These are phyloP conservation scores for Pantala flavescens DNA, from an alignment of 1,140 invertebrate species.

Conservation along the genomic window DNA sequence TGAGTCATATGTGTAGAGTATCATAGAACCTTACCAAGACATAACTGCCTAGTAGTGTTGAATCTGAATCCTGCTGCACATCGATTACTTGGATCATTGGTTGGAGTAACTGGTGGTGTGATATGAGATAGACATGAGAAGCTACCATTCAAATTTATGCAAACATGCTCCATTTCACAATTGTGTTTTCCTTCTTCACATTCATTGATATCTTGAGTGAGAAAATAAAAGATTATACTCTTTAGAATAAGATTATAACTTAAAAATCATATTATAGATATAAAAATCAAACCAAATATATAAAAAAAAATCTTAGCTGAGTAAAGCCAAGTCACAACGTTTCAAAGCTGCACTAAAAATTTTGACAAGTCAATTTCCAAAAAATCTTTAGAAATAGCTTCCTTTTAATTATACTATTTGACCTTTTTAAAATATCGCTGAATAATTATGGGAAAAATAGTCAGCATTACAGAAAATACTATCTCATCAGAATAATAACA, in stretches of 20 bases:
- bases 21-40: conserved; percentile 23
- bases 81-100: neutral
- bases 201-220: conserved; percentile 38
- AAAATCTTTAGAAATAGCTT: too few relatives aligned
- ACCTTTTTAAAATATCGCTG: too few relatives aligned
- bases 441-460: too few relatives aligned
- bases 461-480: too few relatives aligned
- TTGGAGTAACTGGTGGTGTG: neutral
- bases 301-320: neutral
- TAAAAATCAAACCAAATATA: neutral
- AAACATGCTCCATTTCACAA: conserved; percentile 31
- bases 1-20: too few relatives aligned
- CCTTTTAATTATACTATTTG: too few relatives aligned
- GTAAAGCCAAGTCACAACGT: too few relatives aligned
- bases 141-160: conserved; percentile 19
- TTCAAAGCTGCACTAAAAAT: too few relatives aligned
- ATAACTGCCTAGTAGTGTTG: conserved; percentile 2
- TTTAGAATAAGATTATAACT: neutral
- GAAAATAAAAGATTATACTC: neutral
- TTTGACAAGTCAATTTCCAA: too few relatives aligned
- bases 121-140: conserved; percentile 10
- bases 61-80: neutral
- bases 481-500: too few relatives aligned
- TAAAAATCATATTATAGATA: neutral
- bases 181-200: conserved; percentile 33